Percentiles rank a stretch among this genome's conserved stretches.
phyloP scores from a whole-genome alignment of 2,888 invertebrate genomes.

The Neria commutata region DNA sequence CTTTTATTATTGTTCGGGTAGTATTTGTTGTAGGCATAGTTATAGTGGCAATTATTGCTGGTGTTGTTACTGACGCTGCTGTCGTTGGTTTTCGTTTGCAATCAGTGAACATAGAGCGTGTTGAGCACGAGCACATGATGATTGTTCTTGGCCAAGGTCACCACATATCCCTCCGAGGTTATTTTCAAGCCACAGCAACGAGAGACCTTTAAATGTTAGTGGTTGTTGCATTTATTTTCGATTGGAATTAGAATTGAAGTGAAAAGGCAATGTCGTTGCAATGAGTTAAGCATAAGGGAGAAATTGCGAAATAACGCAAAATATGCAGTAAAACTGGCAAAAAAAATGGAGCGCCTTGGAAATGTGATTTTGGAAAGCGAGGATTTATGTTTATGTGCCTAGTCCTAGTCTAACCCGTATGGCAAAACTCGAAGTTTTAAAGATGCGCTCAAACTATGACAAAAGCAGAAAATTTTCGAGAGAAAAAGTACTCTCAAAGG shows the following conservation, averaged over 20 bases:
- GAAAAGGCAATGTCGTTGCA: no score
- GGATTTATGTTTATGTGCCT: no score
- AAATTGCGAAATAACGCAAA: no score
- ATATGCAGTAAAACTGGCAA: background rate
- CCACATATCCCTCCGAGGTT: constrained; percentile 94
- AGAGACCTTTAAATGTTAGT: constrained; percentile 81
- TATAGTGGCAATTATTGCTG: constrained; percentile 17
- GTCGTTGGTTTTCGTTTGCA: constrained; percentile 61
- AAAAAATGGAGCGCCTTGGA: no score
- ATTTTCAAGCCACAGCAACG: constrained; percentile 98
- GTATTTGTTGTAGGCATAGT: constrained; percentile 14
- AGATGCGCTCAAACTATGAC: no score
- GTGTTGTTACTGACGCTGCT: constrained; percentile 36
- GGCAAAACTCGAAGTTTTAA: no score
- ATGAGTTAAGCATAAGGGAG: no score
- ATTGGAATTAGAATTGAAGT: background rate
- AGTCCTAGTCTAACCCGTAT: no score
- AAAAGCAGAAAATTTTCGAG: no score
- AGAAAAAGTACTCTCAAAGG: no score
- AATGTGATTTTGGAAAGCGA: no score
- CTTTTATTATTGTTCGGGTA: constrained; percentile 25
- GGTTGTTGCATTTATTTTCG: background rate
- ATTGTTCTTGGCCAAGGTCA: constrained; percentile 97
- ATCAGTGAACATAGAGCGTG: constrained; percentile 90
- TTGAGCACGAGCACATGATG: constrained; percentile 97